phyloP scores from a whole-genome alignment of 2,888 invertebrate species.

The Amorpha juglandis region DNA sequence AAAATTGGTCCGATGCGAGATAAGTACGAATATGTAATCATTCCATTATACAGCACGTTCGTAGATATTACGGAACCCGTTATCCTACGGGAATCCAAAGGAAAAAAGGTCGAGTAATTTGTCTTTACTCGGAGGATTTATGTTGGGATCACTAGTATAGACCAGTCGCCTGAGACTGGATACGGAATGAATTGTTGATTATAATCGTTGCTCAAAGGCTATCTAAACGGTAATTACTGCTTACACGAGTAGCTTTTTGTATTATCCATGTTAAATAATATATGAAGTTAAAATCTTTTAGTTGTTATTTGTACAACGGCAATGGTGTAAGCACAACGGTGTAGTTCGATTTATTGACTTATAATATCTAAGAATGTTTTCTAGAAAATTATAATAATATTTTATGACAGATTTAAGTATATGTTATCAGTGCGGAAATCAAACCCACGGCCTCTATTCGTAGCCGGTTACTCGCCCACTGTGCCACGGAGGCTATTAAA shows the following conservation, averaged over 20 bases:
- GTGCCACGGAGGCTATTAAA: too few relatives aligned
- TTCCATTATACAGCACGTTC: constrained; percentile 68
- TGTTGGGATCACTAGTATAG: constrained; percentile 65
- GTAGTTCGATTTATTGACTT: too few relatives aligned
- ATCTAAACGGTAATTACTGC: constrained; percentile 21
- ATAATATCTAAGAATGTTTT: too few relatives aligned
- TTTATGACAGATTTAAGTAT: too few relatives aligned
- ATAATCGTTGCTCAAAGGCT: constrained; percentile 44
- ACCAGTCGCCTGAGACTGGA: constrained; percentile 53
- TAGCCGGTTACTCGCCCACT: too few relatives aligned
- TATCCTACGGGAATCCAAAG: constrained; percentile 66
- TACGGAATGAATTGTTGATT: constrained; percentile 59
- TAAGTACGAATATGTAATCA: constrained; percentile 66
- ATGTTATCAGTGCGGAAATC: too few relatives aligned
- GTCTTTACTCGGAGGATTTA: constrained; percentile 78
- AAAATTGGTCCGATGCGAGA: constrained; percentile 20
- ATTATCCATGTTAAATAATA: constrained; percentile 12
- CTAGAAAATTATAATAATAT: too few relatives aligned
- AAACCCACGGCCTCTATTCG: too few relatives aligned
- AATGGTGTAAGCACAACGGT: too few relatives aligned
- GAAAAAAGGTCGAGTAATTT: constrained; percentile 78
- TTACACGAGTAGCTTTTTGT: constrained; percentile 18
- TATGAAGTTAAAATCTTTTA: neutral
- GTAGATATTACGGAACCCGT: constrained; percentile 65
- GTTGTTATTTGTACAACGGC: neutral